Evolutionary conservation across 2,888 invertebrate genomes (phyloP), one percentile per base, ranked within the genome.

Genomic region (Panzeria rudis): DNA sequence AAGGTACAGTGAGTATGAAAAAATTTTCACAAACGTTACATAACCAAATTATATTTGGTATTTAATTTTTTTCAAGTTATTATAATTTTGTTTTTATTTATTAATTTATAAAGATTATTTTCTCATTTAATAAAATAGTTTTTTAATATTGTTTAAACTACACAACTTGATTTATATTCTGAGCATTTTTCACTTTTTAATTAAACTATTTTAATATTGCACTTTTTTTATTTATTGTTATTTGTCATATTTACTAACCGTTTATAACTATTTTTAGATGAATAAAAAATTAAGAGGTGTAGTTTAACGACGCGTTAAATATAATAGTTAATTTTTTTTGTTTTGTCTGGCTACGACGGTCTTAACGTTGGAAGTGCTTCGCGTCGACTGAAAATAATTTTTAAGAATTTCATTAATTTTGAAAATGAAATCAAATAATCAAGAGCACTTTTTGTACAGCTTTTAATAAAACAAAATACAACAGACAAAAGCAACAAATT

Each of bases 381-480:
- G 79, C 84, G 76, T 76, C 71, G 81, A 87, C 87, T 87, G 77
- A 87, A 86, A 59, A 54, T 71, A 38, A n/a, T 82, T 85, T 66
- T 52, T 71, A 75, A 79, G 85, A 85, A 82, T 75, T 85, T 73
- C 61, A 56, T 84, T 72, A 80, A 80, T 77, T 61, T 72, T 69
- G 17, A 52, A 80, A 50, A 71, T 59, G 2, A 76, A 76, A 75
- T 44, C 29, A 78, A 78, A 68, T 82, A 59, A 78, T 85, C 52
- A 75, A 84, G 77, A 72, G 81, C 72, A 54, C 25, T 54, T 82
- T 56, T 61, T 82, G 52, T 54, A 54, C 35, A 75, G 75, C 52
- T 73, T 80, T 81, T 75, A 29, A 69, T 69, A 75, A 75, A 75
- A 50, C 50, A 75, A 61, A 2, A 20, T n/a, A 59, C 32, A 54